Base-by-base conservation (phyloP, 1,140 invertebrate species). In the Proctacanthus coquilletti region DNA sequence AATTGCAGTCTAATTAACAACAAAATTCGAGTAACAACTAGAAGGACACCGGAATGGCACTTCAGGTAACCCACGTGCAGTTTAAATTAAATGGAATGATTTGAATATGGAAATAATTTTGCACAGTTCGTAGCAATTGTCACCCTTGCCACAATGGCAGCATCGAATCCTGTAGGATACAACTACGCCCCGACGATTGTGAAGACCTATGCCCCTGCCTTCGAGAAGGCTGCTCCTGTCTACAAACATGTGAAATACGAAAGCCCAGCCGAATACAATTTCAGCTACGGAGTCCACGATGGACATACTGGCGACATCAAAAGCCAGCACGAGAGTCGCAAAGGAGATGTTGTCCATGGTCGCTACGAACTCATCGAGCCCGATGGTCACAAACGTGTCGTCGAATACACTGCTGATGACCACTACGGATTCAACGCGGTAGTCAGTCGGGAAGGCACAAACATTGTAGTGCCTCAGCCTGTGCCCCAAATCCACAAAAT, bases 301-400 rank as follows among this genome's bases (percentile, higher is more conserved):
- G 53, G 60, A 13, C 58, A 70, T 51, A 71, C 69, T 20, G 65
- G 66, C 5, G 70, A 72, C 48, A 56, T 67, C 40, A 71, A 71
- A 47, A 62, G 60, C 44, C 69, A 71, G 42, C 50, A 64, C 27
- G 69, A 71, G 49, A 55, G 60, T 13, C 51, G 65, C n/a, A 58
- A 67, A 43, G 61, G 70, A 1, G 71, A 74, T 42, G 58, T 63
- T 21, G 68, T 71, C 11, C 62, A 66, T 43, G 70, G 72, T 9
- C 62, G 63, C 39, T 74, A 73, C 51, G 65, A 66, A 0, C 13
- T 36, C 3, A 21, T 48, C 18, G 49, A 51, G 37, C 39, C 49
- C n/a, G 49, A 52, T 31, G 50, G 50, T 11, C 39, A 40, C 17
- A 35, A 40, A 18, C 14, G 50, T 9, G 41, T 42, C 20, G 50